phyloP scores from a whole-genome alignment of 2,797 vertebrate species.

The Micropoecilia bifurca region DNA sequence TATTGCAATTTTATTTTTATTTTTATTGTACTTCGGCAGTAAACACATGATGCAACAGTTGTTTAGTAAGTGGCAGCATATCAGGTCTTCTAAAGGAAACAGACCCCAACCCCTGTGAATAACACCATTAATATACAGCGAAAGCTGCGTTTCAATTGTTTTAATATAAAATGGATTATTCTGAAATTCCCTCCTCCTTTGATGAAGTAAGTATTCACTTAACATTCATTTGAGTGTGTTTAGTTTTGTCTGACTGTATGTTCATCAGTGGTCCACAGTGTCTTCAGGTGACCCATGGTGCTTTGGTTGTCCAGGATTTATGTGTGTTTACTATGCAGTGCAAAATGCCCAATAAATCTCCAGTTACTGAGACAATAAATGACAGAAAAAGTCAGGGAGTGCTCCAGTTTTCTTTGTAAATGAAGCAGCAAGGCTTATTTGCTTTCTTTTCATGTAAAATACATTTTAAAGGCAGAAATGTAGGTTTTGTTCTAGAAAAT shows the following conservation, averaged over 20 bases:
- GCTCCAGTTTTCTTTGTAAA: slow-evolving; percentile 9
- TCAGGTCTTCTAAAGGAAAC: background rate
- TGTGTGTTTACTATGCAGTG: slow-evolving; percentile 60
- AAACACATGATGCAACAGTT: background rate
- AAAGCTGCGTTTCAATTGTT: background rate
- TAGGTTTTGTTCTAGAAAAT: background rate
- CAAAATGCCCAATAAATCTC: slow-evolving; percentile 44
- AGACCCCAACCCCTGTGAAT: background rate
- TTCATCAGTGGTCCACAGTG: slow-evolving; percentile 62
- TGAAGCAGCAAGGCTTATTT: background rate
- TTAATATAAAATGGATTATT: slow-evolving; percentile 17
- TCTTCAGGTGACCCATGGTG: slow-evolving; percentile 36
- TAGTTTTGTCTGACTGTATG: slow-evolving; percentile 18
- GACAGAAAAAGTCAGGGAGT: slow-evolving; percentile 18
- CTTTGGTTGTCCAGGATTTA: slow-evolving; percentile 40
- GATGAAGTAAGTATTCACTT: background rate
- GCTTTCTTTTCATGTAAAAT: background rate
- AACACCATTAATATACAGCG: background rate
- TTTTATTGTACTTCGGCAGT: no score
- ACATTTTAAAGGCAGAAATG: background rate
- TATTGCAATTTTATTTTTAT: no score
- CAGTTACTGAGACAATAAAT: slow-evolving; percentile 48
- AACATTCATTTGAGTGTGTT: slow-evolving; percentile 32
- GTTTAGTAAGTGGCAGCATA: background rate
- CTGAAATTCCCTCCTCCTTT: slow-evolving; percentile 16